Evolutionary conservation across 2,797 vertebrate genomes (phyloP).

Genomic region (Sebastes nivosus): DNA sequence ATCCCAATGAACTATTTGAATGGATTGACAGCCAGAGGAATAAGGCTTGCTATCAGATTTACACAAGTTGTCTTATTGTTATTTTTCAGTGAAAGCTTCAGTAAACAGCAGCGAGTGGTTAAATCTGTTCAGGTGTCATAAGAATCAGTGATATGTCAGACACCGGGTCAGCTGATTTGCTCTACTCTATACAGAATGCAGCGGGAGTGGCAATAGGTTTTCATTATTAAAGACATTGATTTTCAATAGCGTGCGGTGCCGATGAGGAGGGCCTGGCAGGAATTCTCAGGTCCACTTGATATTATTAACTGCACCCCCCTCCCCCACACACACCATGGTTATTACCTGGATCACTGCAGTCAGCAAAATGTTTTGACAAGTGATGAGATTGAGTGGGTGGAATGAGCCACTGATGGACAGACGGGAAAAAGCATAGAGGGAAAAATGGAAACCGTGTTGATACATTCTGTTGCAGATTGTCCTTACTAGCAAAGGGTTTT

Average conservation of each 20-base stretch:
- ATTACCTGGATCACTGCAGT: conserved; percentile 59
- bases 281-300: conserved; percentile 65
- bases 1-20: too few species aligned
- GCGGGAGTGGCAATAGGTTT: conserved; percentile 42
- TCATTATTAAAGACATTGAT: conserved; percentile 71
- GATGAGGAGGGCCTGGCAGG: conserved; percentile 24
- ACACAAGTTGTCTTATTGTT: neutral
- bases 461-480: conserved; percentile 35
- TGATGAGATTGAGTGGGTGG: conserved; percentile 59
- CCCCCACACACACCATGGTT: conserved; percentile 24
- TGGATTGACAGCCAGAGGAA: too few species aligned
- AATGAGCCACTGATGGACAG: conserved; percentile 62
- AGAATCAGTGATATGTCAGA: conserved; percentile 32
- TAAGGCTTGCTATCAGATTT: neutral
- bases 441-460: conserved; percentile 32
- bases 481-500: neutral
- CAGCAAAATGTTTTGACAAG: conserved; percentile 73
- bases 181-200: conserved; percentile 15
- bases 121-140: conserved; percentile 21
- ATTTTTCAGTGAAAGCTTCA: neutral
- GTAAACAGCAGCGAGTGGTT: conserved; percentile 30
- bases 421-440: conserved; percentile 6
- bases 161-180: conserved; percentile 34
- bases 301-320: conserved; percentile 59
- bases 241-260: conserved; percentile 52